phyloP scores from a whole-genome alignment of 2,797 vertebrate species.

The Mormyrus proboscirostris region DNA sequence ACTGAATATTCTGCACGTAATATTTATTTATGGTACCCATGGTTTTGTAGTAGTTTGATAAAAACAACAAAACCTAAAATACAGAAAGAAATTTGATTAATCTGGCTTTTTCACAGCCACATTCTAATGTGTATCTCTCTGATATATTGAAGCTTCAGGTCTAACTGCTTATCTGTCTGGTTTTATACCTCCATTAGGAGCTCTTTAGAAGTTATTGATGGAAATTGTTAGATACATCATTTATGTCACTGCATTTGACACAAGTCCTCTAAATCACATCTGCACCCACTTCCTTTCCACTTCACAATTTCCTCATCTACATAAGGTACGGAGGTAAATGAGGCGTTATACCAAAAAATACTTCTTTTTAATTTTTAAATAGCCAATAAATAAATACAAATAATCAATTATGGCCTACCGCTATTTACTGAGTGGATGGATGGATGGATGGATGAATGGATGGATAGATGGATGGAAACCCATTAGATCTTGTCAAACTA shows the following conservation, averaged over 20 bases:
- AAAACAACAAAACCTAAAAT: slow-evolving; percentile 41
- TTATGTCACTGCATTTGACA: slow-evolving; percentile 56
- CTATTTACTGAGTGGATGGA: not conserved
- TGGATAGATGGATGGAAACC: not conserved
- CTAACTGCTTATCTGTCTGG: slow-evolving; percentile 62
- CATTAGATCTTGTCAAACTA: not conserved
- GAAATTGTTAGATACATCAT: slow-evolving; percentile 59
- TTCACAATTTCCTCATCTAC: not conserved
- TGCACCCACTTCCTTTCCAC: not conserved
- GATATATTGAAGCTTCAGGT: slow-evolving; percentile 59
- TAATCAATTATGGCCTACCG: not conserved
- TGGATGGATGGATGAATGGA: not conserved
- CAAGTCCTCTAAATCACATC: slow-evolving; percentile 26
- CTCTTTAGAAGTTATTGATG: slow-evolving; percentile 65
- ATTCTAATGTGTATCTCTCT: slow-evolving; percentile 60
- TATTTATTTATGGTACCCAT: slow-evolving; percentile 34
- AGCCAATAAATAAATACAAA: not conserved
- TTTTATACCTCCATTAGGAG: slow-evolving; percentile 64
- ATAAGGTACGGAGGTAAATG: not conserved
- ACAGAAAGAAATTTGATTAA: slow-evolving; percentile 49
- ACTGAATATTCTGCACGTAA: slow-evolving; percentile 40
- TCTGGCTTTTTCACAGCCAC: slow-evolving; percentile 41
- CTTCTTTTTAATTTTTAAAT: not conserved
- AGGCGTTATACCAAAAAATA: not conserved
- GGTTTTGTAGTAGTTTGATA: slow-evolving; percentile 47